phyloP scores from a whole-genome alignment of 2,113 vertebrate genomes.

The Pollimyrus isidori region DNA sequence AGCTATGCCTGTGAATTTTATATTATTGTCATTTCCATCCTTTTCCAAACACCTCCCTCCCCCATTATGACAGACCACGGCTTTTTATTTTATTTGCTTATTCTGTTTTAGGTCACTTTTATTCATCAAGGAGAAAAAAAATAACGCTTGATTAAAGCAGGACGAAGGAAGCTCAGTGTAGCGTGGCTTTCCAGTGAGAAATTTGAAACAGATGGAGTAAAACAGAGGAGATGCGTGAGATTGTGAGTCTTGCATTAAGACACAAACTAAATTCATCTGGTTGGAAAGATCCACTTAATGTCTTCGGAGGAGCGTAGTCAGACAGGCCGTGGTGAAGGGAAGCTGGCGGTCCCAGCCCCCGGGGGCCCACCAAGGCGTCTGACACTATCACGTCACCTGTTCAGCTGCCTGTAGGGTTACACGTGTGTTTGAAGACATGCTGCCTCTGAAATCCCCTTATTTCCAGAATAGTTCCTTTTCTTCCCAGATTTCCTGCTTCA shows the following conservation, averaged over 20 bases:
- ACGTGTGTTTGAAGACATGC: not conserved
- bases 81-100: slow-evolving; percentile 38
- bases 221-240: not conserved
- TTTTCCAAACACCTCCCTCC: slow-evolving; percentile 40
- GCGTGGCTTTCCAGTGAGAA: not conserved
- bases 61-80: slow-evolving; percentile 43
- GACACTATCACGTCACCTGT: not conserved
- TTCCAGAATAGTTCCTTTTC: not conserved
- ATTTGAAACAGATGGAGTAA: slow-evolving; percentile 2
- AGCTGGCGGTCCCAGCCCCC: not conserved
- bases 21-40: slow-evolving; percentile 49
- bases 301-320: not conserved
- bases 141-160: slow-evolving; percentile 44
- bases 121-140: slow-evolving; percentile 40
- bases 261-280: not conserved
- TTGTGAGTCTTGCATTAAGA: not conserved
- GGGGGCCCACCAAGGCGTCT: not conserved
- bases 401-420: not conserved
- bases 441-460: not conserved
- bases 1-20: slow-evolving; percentile 47
- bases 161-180: not conserved
- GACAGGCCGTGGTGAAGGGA: not conserved
- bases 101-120: slow-evolving; percentile 36
- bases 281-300: not conserved
- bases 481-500: not conserved